Evolutionary conservation across 1,140 invertebrate genomes (phyloP).

Genomic region (Cydia pomonella): DNA sequence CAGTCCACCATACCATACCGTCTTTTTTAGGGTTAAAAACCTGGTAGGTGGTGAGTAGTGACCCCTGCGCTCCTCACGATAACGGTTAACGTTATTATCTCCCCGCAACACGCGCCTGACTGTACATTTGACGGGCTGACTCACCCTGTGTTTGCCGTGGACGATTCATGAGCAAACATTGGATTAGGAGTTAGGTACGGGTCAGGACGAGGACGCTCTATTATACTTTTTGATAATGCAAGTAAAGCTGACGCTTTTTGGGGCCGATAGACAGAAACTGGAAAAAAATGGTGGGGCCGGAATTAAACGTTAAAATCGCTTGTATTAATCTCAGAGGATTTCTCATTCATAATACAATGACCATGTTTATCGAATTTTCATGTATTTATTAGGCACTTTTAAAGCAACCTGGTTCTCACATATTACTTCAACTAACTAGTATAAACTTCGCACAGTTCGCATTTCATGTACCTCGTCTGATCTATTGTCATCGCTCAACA

Average conservation of each 20-base stretch:
- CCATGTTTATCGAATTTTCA: too few species aligned
- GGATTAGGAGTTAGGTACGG: conserved; percentile 22
- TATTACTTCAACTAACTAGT: too few species aligned
- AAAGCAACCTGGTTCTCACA: too few species aligned
- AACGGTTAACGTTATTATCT: conserved; percentile 20
- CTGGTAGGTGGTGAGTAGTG: not conserved
- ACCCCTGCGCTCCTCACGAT: not conserved
- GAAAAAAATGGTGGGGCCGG: not conserved
- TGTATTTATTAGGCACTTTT: too few species aligned
- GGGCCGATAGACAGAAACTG: not conserved
- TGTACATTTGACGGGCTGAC: conserved; percentile 19
- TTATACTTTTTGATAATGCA: conserved; percentile 3
- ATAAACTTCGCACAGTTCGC: too few species aligned
- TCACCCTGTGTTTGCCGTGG: conserved; percentile 20
- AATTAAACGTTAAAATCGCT: not conserved
- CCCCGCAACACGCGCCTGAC: conserved; percentile 16
- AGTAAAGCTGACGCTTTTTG: not conserved
- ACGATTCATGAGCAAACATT: conserved; percentile 20
- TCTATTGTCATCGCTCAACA: too few species aligned
- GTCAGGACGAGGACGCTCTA: not conserved
- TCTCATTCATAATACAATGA: too few species aligned
- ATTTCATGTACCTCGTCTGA: too few species aligned
- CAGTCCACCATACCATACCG: too few species aligned
- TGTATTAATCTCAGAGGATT: too few species aligned
- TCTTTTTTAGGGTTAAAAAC: too few species aligned